A percentile compares a stretch with the other conserved stretches of the same genome.
Evolutionary conservation across 2,888 invertebrate species (phyloP).

Genomic region (Callyntrura guangdongensis): DNA sequence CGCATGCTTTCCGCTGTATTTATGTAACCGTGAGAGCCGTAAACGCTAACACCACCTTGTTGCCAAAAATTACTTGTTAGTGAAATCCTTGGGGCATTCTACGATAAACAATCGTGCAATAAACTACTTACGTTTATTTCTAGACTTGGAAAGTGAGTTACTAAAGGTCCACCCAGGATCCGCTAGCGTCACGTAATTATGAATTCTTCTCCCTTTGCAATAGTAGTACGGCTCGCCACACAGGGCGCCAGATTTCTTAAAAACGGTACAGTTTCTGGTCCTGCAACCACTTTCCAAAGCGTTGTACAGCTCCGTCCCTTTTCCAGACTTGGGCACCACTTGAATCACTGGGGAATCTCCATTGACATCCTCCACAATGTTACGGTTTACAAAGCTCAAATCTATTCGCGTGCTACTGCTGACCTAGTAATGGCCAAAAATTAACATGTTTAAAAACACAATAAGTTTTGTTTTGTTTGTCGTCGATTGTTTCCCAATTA

Average conservation of each 20-base stretch:
- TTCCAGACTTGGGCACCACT: conserved; percentile 88
- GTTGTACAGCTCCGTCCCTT: conserved; percentile 87
- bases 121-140: too few relatives aligned
- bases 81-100: background rate
- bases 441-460: too few relatives aligned
- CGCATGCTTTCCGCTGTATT: conserved; percentile 88
- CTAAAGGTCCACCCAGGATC: conserved; percentile 87
- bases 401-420: conserved; percentile 88
- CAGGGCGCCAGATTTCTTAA: conserved; percentile 70
- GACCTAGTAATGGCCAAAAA: too few relatives aligned
- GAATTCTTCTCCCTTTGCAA: conserved; percentile 88
- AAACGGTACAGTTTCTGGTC: conserved; percentile 87
- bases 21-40: conserved; percentile 90
- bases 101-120: too few relatives aligned
- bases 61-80: background rate
- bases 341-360: conserved; percentile 88
- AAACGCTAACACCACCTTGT: conserved; percentile 83
- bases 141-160: conserved; percentile 39
- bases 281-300: conserved; percentile 86
- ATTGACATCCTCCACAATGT: conserved; percentile 86
- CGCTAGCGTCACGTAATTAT: conserved; percentile 89
- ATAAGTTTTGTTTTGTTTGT: too few relatives aligned
- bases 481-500: too few relatives aligned
- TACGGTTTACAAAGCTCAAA: conserved; percentile 87
- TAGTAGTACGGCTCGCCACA: conserved; percentile 87